These are phyloP conservation scores for Bombus pyrosoma DNA, from an alignment of 1,140 invertebrate species.

Conservation along the genomic window DNA sequence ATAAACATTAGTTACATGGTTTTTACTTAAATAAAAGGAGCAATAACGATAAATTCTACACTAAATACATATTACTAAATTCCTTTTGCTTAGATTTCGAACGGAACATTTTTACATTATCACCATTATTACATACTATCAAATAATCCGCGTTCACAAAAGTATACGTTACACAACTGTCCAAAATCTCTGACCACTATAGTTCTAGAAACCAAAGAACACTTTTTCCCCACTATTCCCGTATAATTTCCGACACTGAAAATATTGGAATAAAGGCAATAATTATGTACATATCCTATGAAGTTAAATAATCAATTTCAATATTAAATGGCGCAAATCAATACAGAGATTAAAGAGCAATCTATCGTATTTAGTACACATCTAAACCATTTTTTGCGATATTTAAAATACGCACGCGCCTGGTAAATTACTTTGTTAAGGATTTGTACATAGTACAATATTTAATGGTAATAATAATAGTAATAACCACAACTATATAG, in stretches of 20 bases:
- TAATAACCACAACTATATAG: background rate
- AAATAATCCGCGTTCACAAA: background rate
- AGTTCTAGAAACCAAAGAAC: background rate
- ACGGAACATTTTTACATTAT: background rate
- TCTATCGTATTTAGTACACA: no score
- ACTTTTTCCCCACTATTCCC: background rate
- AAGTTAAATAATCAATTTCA: background rate
- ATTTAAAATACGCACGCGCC: background rate
- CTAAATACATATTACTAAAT: background rate
- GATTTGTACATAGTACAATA: no score
- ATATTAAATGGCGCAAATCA: background rate
- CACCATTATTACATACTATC: background rate
- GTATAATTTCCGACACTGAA: background rate
- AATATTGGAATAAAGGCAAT: background rate
- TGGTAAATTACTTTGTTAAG: background rate
- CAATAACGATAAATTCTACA: background rate
- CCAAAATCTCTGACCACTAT: background rate
- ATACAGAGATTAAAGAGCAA: no score
- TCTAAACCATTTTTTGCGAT: background rate
- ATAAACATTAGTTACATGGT: background rate
- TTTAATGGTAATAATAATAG: background rate
- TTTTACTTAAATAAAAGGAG: background rate
- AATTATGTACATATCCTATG: background rate
- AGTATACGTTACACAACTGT: background rate
- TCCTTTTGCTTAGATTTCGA: background rate